Evolutionary conservation across 92 coral and sea anemone species (phyloP), one percentile per base, ranked within the genome.

Genomic region (Porites evermanni): DNA sequence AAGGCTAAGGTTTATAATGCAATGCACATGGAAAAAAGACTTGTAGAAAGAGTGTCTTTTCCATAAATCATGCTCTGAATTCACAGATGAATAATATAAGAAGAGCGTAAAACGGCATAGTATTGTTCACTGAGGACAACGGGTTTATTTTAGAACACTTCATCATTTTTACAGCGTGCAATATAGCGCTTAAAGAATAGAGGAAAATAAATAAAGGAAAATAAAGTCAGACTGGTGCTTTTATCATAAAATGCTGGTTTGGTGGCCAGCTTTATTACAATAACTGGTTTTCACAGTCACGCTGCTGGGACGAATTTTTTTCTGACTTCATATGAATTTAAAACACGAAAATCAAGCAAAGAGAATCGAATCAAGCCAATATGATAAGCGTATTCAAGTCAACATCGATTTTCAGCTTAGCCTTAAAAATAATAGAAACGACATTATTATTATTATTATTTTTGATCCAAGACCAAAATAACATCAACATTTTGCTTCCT

Each of bases 401-500:
- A 16, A 26, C 68, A 67, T 16, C 52, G 20, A 24, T 38, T 70
- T 69, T 10, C 67, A 19, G 69, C 76, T 64, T 64, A 24, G 67
- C 44, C 18, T 24, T n/a, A 38, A 38, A 38, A 38, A 38, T 38
- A n/a, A 38, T 38, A 38, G 76, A 21, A 11, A 13, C 67, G 13
- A 60, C 12, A 19, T 21, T 10, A 64, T 29, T 84, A 71, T 83
- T 83, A 0, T 38, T 38, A 0, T 3, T 38, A 3, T 38, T 38
- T 44, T 70, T 74, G 26, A 26, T 17, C 26, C 23, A 10, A 23
- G 21, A 19, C 21, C 44, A 72, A 17, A 72, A 64, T 52, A 83
- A 83, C 78, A 73, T 70, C 86, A 80, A 80, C 85, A 80, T 53
- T 68, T 52, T 80, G 85, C 29, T 10, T 23, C 1, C 63, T 18